A percentile compares a stretch with the other conserved stretches of the same genome.
phyloP scores from a whole-genome alignment of 2,888 invertebrate genomes.

The Sinohyriopsis cumingii region DNA sequence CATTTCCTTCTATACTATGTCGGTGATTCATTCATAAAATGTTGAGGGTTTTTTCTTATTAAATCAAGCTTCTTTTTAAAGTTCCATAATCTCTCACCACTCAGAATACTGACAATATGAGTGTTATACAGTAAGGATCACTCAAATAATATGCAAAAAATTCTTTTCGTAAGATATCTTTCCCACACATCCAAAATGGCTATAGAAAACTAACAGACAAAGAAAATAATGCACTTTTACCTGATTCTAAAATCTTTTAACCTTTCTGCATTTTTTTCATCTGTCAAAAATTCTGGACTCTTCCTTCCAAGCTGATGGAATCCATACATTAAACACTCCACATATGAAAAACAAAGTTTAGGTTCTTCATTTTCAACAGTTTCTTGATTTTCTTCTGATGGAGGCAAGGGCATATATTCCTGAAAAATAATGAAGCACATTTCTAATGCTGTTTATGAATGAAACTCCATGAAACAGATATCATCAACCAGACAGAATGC shows the following conservation, averaged over 20 bases:
- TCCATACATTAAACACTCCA: constrained; percentile 89
- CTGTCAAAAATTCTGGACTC: constrained; percentile 82
- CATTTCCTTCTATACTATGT: not conserved
- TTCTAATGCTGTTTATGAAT: not conserved
- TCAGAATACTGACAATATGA: too few species aligned
- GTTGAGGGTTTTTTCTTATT: too few species aligned
- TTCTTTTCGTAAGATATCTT: too few species aligned
- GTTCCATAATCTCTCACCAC: too few species aligned
- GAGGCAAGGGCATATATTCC: constrained; percentile 92
- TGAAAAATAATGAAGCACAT: constrained; percentile 71
- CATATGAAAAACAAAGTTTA: constrained; percentile 92
- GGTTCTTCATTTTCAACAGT: constrained; percentile 76
- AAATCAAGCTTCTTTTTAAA: too few species aligned
- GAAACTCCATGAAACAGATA: too few species aligned
- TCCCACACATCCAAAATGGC: too few species aligned
- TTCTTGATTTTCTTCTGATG: constrained; percentile 77
- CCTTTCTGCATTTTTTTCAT: constrained; percentile 78
- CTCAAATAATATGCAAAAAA: too few species aligned
- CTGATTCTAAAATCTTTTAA: constrained; percentile 85
- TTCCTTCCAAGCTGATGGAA: constrained; percentile 85
- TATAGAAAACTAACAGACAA: not conserved
- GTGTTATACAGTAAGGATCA: too few species aligned
- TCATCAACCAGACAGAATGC: too few species aligned
- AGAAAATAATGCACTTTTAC: constrained; percentile 36
- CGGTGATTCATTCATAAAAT: too few species aligned